Base-by-base conservation (phyloP, 2,797 vertebrate genomes). In the Helostoma temminkii region DNA sequence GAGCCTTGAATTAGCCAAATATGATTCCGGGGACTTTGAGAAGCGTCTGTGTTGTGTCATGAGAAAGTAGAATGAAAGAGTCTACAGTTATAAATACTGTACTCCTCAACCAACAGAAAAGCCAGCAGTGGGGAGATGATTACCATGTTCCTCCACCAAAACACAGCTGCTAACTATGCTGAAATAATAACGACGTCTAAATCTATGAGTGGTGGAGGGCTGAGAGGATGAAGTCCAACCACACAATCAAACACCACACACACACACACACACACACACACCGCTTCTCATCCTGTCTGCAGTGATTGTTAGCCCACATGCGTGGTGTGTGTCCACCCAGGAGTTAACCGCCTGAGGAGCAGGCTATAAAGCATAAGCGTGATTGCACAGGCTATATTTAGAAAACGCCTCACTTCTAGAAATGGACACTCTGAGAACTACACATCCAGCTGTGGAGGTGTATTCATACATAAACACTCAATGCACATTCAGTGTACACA, bases 151-250 rank as follows among this genome's bases (percentile, higher is more conserved):
- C 15, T 2, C 78, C 82, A 83, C 78, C 71, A 86, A 89, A 92
- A 88, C 90, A 88, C 90, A 91, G 89, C 86, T 92, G 90, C 82
- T 84, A 90, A 89, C 87, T 90, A 88, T 78, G 88, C 76, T 87
- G 90, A 87, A 90, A 93, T 91, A 93, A 89, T 88, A 92, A 86
- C 84, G 76, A 87, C 62, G 80, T 89, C 90, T 91, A 94, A 91
- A 92, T 86, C 81, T 89, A 88, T 82, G 84, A 90, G 91, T 74
- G 84, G 89, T 83, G 53, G 81, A 87, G 69, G 83, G 75, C 74
- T 76, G 80, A 88, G 76, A 80, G 53, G 52, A 81, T 83, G 80
- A 87, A 79, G 80, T 78, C 71, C 59, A 82, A 89, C 86, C 88
- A 73, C 90, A 85, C 74, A 68, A 64, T 24, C 50, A 37, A 48